Evolutionary conservation across 2,888 invertebrate species (phyloP).

Genomic region (Pristionchus maxplancki): DNA sequence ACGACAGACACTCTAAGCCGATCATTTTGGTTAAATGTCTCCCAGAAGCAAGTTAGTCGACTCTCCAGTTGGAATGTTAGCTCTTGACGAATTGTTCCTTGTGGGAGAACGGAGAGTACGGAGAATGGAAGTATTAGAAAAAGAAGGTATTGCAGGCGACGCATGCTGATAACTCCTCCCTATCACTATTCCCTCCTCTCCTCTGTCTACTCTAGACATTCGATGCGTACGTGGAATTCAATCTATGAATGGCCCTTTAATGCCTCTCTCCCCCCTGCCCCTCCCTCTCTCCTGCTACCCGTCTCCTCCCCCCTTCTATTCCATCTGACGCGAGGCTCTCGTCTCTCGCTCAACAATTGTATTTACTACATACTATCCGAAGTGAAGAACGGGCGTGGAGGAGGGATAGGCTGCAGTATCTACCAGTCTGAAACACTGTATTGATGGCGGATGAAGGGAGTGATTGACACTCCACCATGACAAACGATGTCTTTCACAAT

Average conservation of each 20-base stretch:
- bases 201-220: too few species aligned
- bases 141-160: not conserved
- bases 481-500: not conserved
- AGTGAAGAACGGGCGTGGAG: not conserved
- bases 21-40: not conserved
- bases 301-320: not conserved
- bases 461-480: not conserved
- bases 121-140: not conserved
- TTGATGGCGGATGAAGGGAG: not conserved
- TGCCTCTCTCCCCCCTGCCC: too few species aligned
- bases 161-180: conserved; percentile 25
- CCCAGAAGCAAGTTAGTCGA: conserved; percentile 50
- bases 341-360: not conserved
- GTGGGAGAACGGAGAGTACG: not conserved
- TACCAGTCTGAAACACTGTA: too few species aligned
- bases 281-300: too few species aligned
- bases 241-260: not conserved
- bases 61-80: conserved; percentile 36
- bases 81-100: conserved; percentile 31
- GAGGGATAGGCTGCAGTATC: not conserved
- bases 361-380: not conserved
- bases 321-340: too few species aligned
- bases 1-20: not conserved
- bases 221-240: conserved; percentile 16
- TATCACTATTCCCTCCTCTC: not conserved